A percentile compares a stretch with the other conserved stretches of the same genome.
These are phyloP conservation scores for Selenia dentaria DNA, from an alignment of 2,888 invertebrate species.

Conservation along the genomic window DNA sequence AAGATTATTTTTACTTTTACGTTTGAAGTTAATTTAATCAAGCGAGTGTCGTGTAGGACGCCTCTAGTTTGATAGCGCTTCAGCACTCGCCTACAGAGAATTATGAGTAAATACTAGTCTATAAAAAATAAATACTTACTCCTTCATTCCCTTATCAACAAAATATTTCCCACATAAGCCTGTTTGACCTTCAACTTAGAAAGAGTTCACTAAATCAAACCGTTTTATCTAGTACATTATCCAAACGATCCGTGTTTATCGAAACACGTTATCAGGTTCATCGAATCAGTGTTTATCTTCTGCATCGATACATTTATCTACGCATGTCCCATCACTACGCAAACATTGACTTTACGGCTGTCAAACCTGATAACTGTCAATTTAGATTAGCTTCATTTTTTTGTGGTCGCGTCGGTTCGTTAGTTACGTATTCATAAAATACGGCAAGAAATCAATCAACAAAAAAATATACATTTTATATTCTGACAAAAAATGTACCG, in stretches of 20 bases:
- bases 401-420: slow-evolving; percentile 28
- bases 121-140: no score
- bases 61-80: no score
- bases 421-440: slow-evolving; percentile 24
- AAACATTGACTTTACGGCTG: slow-evolving; percentile 40
- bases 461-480: slow-evolving; percentile 1
- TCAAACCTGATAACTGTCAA: slow-evolving; percentile 29
- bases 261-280: no score
- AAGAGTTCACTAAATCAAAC: slow-evolving; percentile 5
- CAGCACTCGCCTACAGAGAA: no score
- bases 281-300: not conserved
- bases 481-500: not conserved
- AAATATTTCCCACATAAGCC: no score
- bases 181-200: slow-evolving; percentile 5
- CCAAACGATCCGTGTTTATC: no score
- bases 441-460: slow-evolving; percentile 6
- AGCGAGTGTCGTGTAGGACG: no score
- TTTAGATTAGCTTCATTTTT: slow-evolving; percentile 27
- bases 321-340: slow-evolving; percentile 38
- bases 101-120: no score
- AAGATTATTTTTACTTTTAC: no score
- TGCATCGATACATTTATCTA: slow-evolving; percentile 21
- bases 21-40: no score
- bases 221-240: no score
- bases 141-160: no score